Evolutionary conservation across 2,113 vertebrate genomes (phyloP), one percentile per base, ranked within the genome.

Genomic region (Limnothrissa miodon): DNA sequence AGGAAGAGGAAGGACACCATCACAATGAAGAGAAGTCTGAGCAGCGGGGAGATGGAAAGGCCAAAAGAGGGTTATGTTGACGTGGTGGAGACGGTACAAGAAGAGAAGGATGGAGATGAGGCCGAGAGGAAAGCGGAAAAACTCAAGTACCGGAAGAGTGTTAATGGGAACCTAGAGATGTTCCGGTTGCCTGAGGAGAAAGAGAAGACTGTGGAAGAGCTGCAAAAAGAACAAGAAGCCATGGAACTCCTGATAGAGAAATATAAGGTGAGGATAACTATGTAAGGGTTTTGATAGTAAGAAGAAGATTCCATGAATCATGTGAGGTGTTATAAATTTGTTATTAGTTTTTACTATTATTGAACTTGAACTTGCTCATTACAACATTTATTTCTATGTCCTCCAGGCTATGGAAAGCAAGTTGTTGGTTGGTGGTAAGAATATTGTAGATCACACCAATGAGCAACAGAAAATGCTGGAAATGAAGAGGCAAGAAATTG

Each of bases 381-480:
- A 53, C 23, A 66, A 11, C 78, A 29, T 86, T 42, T 45, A 80
- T 44, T 45, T 74, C 83, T 80, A 5, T 89, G 86, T 89, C 87
- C 83, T 70, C 5, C 88, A 95, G 98, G 95, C 95, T 0, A 98
- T 98, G 98, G 97, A 99, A 93, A 99, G 98, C 93, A 99, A 98
- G 86, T 93, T 99, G 87, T 92, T 99, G 4, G 95, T 97, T 9
- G 98, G 98, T 0, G 98, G 98, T 45, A 96, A 98, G 91, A 99
- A 96, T 80, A 98, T 99, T 79, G 96, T 97, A 87, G 98, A 98
- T 87, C 97, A 99, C 92, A 99, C 98, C 59, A 99, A 99, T 0
- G 97, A 99, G 88, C 97, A 99, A 87, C 98, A 99, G 89, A 98
- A 95, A 89, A 97, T 96, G 95, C 87, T 99, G 90, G 97, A 98